These are phyloP conservation scores for Erpobdella octoculata DNA, from an alignment of 2,888 invertebrate genomes.

Conservation along the genomic window DNA sequence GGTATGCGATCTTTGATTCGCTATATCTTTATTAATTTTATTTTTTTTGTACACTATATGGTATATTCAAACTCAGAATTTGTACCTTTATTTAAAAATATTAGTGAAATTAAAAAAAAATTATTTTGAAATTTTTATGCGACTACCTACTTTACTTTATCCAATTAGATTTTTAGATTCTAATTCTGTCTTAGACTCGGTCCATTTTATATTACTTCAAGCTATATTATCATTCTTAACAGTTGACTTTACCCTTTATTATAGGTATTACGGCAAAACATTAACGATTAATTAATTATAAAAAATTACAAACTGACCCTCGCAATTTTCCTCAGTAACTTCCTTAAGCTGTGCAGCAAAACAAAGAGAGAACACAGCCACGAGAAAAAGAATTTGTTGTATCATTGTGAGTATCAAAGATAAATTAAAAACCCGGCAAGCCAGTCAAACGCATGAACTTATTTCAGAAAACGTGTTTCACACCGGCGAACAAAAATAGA, in stretches of 20 bases:
- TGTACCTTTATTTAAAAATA: too few relatives aligned
- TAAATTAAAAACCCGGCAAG: neutral
- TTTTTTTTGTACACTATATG: too few relatives aligned
- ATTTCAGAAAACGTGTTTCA: neutral
- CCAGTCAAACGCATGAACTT: neutral
- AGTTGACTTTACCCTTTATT: neutral
- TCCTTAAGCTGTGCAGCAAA: conserved; percentile 25
- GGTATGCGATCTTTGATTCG: too few relatives aligned
- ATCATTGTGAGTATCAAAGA: neutral
- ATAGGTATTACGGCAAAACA: neutral
- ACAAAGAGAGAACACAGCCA: neutral
- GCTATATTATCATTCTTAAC: too few relatives aligned
- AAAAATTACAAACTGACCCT: conserved; percentile 36
- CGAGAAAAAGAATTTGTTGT: neutral
- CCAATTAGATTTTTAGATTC: too few relatives aligned
- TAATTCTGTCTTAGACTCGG: too few relatives aligned
- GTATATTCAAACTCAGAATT: too few relatives aligned
- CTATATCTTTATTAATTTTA: too few relatives aligned
- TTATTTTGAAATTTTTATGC: too few relatives aligned
- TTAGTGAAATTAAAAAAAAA: too few relatives aligned
- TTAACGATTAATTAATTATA: conserved; percentile 11
- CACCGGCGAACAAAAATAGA: neutral
- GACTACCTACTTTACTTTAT: too few relatives aligned
- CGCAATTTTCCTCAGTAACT: conserved; percentile 40
- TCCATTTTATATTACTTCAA: too few relatives aligned